A percentile compares a stretch with the other conserved stretches of the same genome.
These are phyloP conservation scores for Phyllotreta striolata DNA, from an alignment of 2,888 invertebrate genomes.

Conservation along the genomic window DNA sequence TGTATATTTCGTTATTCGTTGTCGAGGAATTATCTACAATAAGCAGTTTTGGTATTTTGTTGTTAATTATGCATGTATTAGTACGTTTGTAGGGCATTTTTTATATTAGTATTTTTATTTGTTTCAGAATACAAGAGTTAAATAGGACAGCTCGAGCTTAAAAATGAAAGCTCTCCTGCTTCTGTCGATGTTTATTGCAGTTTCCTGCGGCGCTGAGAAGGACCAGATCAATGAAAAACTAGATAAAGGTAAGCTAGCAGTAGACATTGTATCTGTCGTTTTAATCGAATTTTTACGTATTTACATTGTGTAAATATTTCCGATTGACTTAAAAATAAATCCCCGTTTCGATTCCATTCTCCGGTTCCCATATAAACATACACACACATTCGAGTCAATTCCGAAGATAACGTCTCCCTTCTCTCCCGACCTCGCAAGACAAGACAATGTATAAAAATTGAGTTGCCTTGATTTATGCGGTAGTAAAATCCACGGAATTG, in stretches of 20 bases:
- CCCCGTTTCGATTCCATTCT: no score
- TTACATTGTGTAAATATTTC: no score
- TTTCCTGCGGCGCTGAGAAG: slow-evolving; percentile 43
- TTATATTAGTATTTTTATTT: slow-evolving; percentile 11
- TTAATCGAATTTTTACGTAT: slow-evolving; percentile 23
- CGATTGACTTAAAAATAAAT: no score
- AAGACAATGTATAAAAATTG: slow-evolving; percentile 51
- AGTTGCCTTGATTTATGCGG: slow-evolving; percentile 49
- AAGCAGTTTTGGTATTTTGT: no score
- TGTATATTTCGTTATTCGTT: background rate
- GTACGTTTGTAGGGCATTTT: no score
- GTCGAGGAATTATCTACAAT: no score
- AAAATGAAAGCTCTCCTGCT: slow-evolving; percentile 42
- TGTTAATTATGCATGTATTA: no score
- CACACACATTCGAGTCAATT: slow-evolving; percentile 8
- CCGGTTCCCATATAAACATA: background rate
- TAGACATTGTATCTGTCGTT: background rate
- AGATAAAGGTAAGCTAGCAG: slow-evolving; percentile 49
- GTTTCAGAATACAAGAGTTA: slow-evolving; percentile 14
- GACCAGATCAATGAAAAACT: slow-evolving; percentile 51
- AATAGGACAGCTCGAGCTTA: slow-evolving; percentile 1
- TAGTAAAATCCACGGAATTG: slow-evolving; percentile 43
- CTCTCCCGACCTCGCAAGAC: no score
- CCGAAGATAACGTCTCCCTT: slow-evolving; percentile 24
- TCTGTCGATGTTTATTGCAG: slow-evolving; percentile 37